phyloP scores from a whole-genome alignment of 2,113 vertebrate genomes.

The Thinocorus orbignyianus region DNA sequence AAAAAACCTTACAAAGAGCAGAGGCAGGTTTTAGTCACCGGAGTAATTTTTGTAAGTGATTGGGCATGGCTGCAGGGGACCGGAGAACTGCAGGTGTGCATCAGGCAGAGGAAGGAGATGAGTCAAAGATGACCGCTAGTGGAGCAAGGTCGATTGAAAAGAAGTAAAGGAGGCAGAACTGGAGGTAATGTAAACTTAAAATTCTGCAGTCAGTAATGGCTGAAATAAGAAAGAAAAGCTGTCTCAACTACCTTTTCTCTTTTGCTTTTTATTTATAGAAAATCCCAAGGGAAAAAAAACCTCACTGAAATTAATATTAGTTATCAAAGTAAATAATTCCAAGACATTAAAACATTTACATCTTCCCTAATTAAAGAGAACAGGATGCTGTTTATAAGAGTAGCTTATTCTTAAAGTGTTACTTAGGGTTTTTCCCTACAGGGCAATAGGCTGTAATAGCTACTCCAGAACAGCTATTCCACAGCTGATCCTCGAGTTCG shows the following conservation, averaged over 20 bases:
- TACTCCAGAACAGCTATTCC: neutral
- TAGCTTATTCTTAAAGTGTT: neutral
- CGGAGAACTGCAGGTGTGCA: constrained; percentile 29
- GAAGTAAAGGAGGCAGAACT: constrained; percentile 1
- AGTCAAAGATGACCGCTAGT: constrained; percentile 32
- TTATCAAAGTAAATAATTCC: neutral
- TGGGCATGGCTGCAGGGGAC: constrained; percentile 23
- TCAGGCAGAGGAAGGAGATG: neutral
- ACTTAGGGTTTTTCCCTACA: neutral
- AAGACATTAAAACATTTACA: constrained; percentile 6
- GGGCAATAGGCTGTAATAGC: neutral
- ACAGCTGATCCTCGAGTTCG: neutral
- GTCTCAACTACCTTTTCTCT: neutral
- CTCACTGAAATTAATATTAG: neutral
- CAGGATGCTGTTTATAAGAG: neutral
- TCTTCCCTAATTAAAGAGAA: constrained; percentile 20
- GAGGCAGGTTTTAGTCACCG: neutral
- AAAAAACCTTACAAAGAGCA: neutral
- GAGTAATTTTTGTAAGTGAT: neutral
- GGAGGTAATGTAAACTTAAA: constrained; percentile 28
- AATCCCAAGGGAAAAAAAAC: neutral
- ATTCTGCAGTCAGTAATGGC: constrained; percentile 22
- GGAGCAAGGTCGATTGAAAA: constrained; percentile 24
- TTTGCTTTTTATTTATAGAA: neutral
- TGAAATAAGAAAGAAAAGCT: constrained; percentile 4